phyloP scores from a whole-genome alignment of 2,113 vertebrate genomes.

The Protomyctophum bolini region DNA sequence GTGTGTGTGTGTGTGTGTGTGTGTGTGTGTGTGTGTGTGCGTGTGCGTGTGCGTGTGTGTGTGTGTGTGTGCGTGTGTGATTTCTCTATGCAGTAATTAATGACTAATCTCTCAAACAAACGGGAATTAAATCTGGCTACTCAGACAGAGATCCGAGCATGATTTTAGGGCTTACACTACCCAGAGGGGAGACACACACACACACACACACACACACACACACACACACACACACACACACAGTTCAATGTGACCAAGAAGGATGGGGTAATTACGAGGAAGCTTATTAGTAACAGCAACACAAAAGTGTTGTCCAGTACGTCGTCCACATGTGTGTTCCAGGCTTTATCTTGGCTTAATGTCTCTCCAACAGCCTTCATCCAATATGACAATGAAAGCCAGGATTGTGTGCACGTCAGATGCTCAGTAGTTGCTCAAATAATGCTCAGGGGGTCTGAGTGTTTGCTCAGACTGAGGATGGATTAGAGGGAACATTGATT shows the following conservation, averaged over 20 bases:
- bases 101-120: slow-evolving; percentile 75
- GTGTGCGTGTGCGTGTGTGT: slow-evolving; percentile 4
- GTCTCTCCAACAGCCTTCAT: slow-evolving; percentile 17
- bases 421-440: too few relatives aligned
- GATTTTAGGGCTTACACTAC: slow-evolving; percentile 49
- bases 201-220: slow-evolving; percentile 1
- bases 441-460: neutral
- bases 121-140: slow-evolving; percentile 59
- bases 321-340: slow-evolving; percentile 35
- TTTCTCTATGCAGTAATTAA: slow-evolving; percentile 67
- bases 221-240: slow-evolving; percentile 6
- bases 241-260: neutral
- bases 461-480: neutral
- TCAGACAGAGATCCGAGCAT: slow-evolving; percentile 52
- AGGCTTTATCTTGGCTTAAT: neutral
- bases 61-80: slow-evolving; percentile 35
- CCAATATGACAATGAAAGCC: slow-evolving; percentile 8
- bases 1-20: neutral
- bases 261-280: neutral
- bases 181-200: slow-evolving; percentile 34
- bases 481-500: neutral
- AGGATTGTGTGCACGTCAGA: neutral
- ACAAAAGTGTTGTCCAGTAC: slow-evolving; percentile 13
- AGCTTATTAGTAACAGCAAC: slow-evolving; percentile 16
- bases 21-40: slow-evolving; percentile 17